Conservation (phyloP, 1,140 invertebrate species). For the Eriosoma lanigerum region DNA sequence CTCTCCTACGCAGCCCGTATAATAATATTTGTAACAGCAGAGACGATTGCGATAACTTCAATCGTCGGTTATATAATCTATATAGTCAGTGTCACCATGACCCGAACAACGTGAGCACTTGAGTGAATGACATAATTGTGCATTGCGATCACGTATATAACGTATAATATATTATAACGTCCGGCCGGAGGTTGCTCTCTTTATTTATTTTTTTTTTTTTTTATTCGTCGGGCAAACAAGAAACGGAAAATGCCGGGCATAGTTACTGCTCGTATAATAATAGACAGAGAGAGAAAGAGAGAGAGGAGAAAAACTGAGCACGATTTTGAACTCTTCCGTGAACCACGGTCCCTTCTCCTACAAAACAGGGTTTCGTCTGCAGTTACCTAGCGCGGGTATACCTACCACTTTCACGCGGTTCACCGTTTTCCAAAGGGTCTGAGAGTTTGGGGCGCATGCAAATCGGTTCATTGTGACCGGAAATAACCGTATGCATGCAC, state of each 20-base stretch:
- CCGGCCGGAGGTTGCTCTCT: not conserved
- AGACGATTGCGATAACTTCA: not conserved
- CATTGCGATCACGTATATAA: not conserved
- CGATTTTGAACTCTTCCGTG: no score
- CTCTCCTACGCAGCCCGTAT: not conserved
- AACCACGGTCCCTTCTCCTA: not conserved
- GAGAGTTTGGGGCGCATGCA: constrained; percentile 8
- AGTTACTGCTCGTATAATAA: not conserved
- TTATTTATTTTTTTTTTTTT: not conserved
- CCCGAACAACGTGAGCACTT: not conserved
- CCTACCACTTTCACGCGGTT: not conserved
- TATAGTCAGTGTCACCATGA: not conserved
- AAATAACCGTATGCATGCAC: not conserved
- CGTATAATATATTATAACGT: not conserved
- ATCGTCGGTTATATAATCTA: not conserved
- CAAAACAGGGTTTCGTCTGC: not conserved
- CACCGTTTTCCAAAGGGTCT: not conserved
- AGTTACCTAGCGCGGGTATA: not conserved
- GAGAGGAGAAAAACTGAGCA: not conserved
- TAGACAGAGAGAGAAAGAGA: not conserved
- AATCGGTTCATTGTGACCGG: constrained; percentile 13
- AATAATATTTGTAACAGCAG: no score
- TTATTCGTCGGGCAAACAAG: not conserved
- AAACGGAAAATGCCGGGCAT: no score
- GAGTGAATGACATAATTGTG: not conserved